phyloP scores from a whole-genome alignment of 2,888 invertebrate genomes.

The Cantharis nigra region DNA sequence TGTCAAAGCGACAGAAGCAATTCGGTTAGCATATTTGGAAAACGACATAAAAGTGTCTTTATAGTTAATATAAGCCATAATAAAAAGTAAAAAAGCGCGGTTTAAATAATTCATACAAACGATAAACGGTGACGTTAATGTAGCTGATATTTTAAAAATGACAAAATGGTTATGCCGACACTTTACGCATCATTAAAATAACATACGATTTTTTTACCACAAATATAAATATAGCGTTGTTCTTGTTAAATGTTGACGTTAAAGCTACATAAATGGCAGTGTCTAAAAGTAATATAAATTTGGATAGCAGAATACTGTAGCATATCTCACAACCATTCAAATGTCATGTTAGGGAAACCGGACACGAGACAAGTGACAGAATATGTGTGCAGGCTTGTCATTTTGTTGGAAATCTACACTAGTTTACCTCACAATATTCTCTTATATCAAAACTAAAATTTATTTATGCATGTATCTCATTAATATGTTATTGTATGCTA shows the following conservation, averaged over 20 bases:
- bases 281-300: slow-evolving; percentile 1
- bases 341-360: slow-evolving; percentile 47
- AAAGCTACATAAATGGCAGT: not conserved
- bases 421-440: slow-evolving; percentile 39
- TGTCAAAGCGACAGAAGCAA: not conserved
- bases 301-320: slow-evolving; percentile 39
- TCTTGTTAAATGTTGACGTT: not conserved
- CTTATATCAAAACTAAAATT: not conserved
- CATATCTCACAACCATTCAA: slow-evolving; percentile 49
- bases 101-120: slow-evolving; percentile 27
- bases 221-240: not conserved
- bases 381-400: slow-evolving; percentile 49
- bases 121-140: slow-evolving; percentile 22
- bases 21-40: not conserved
- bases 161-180: slow-evolving; percentile 25
- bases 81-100: slow-evolving; percentile 5
- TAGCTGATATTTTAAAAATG: slow-evolving; percentile 18
- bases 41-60: not conserved
- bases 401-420: slow-evolving; percentile 45
- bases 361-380: slow-evolving; percentile 49
- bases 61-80: not conserved
- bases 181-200: slow-evolving; percentile 33
- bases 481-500: not conserved
- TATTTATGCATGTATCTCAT: not conserved
- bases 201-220: slow-evolving; percentile 20